Conservation (phyloP, 1,140 invertebrate genomes). For the Colletes latitarsis region DNA sequence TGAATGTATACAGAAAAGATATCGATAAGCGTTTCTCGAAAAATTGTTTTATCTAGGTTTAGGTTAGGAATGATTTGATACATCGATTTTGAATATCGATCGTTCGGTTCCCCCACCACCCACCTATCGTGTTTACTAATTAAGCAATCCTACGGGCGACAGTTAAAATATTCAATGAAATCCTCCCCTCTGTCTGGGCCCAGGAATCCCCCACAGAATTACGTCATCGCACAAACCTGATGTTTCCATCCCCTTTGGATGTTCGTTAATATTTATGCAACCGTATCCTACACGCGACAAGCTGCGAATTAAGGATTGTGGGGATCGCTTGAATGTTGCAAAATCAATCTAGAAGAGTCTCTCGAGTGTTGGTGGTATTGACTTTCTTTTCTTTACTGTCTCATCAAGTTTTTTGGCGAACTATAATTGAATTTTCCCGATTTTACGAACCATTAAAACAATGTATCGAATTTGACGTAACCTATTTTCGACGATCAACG, state of each 20-base stretch:
- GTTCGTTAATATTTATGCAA: conserved; percentile 38
- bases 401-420: no score
- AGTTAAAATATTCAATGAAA: conserved; percentile 45
- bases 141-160: conserved; percentile 6
- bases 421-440: no score
- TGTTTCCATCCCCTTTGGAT: neutral
- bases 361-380: no score
- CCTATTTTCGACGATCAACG: no score
- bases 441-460: no score
- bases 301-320: neutral
- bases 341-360: neutral
- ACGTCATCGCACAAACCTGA: conserved; percentile 2
- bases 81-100: conserved; percentile 16
- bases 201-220: neutral
- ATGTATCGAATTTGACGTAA: no score
- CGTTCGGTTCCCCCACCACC: neutral
- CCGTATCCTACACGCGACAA: neutral
- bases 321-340: neutral
- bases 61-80: no score
- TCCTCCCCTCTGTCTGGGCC: neutral
- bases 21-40: neutral
- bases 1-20: conserved; percentile 7
- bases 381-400: neutral
- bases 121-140: conserved; percentile 22
- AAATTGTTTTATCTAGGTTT: neutral